phyloP scores from a whole-genome alignment of 2,888 invertebrate species.

The Amiota minor region DNA sequence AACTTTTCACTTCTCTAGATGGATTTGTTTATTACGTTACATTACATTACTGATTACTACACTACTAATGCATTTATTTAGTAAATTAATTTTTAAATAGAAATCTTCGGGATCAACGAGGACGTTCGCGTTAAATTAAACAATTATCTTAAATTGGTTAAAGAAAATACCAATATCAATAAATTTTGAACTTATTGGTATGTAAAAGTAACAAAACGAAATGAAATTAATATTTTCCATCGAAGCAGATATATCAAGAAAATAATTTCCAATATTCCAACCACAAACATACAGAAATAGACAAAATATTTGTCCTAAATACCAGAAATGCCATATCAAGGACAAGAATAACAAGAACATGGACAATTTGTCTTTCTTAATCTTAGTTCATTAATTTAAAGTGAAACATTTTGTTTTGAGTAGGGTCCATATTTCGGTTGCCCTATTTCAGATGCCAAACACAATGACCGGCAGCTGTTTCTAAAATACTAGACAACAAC shows the following conservation, averaged over 20 bases:
- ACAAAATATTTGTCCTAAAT: neutral
- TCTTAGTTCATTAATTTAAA: constrained; percentile 67
- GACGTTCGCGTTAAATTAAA: no score
- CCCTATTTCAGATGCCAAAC: neutral
- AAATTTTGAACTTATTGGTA: constrained; percentile 56
- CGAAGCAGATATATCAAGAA: neutral
- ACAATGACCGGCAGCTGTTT: neutral
- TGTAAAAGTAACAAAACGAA: constrained; percentile 31
- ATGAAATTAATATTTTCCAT: constrained; percentile 12
- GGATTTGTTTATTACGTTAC: no score
- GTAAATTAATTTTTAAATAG: no score
- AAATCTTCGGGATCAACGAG: no score
- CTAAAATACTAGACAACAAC: neutral
- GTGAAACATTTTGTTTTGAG: constrained; percentile 53
- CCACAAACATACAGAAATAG: neutral
- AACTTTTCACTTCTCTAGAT: no score
- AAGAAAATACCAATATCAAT: constrained; percentile 63
- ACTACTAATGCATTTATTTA: no score
- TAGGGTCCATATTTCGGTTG: no score
- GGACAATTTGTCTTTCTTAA: constrained; percentile 66
- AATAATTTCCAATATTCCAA: neutral
- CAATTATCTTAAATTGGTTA: no score
- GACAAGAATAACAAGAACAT: constrained; percentile 36
- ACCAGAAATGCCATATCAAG: constrained; percentile 43
- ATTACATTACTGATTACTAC: no score